Evolutionary conservation across 2,888 invertebrate genomes (phyloP).

Genomic region (Eurois occulta): DNA sequence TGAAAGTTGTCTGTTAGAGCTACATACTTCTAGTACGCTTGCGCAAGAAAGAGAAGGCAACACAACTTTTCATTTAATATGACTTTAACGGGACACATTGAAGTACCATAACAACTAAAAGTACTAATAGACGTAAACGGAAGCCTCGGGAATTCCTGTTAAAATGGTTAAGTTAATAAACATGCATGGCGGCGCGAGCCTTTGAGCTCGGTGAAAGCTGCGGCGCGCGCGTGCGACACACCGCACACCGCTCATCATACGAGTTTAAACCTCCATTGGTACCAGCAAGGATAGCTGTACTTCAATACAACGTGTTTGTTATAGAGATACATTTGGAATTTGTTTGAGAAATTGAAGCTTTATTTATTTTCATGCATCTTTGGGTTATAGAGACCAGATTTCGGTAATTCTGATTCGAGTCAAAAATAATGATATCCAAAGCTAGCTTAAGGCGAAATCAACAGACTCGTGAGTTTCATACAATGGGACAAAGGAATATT

Average conservation of each 20-base stretch:
- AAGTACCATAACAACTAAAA: constrained; percentile 73
- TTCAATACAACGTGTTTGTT: constrained; percentile 34
- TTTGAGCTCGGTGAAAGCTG: constrained; percentile 88
- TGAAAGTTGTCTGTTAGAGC: constrained; percentile 8
- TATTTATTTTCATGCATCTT: neutral
- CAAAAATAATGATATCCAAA: neutral
- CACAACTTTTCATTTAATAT: constrained; percentile 58
- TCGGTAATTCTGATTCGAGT: neutral
- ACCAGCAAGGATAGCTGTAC: constrained; percentile 55
- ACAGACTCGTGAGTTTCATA: neutral
- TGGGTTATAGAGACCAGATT: neutral
- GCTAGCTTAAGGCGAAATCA: neutral
- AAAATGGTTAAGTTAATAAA: constrained; percentile 88
- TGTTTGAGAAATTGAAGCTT: neutral
- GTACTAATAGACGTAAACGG: constrained; percentile 82
- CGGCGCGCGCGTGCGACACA: constrained; percentile 72
- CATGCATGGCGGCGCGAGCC: constrained; percentile 84
- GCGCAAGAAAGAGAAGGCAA: constrained; percentile 44
- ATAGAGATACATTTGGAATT: neutral
- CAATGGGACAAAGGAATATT: neutral
- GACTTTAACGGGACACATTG: constrained; percentile 69
- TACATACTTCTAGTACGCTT: constrained; percentile 10
- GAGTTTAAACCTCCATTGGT: constrained; percentile 66
- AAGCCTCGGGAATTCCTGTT: constrained; percentile 84
- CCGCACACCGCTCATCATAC: constrained; percentile 71